Evolutionary conservation across 1,140 invertebrate genomes (phyloP).

Genomic region (Drosophila grimshawi): DNA sequence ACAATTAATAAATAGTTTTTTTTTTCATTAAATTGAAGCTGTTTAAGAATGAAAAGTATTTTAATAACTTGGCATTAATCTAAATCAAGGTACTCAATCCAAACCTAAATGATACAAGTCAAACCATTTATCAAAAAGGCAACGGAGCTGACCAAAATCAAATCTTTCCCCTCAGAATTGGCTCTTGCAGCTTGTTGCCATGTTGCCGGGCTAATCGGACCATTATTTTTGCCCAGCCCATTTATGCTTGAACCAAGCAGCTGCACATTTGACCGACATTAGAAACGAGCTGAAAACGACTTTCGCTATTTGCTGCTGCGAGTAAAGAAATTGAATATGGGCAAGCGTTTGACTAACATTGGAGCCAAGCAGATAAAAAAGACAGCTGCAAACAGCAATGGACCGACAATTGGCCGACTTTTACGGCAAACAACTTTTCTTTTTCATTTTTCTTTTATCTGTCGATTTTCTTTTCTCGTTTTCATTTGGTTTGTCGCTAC

Average conservation of each 20-base stretch:
- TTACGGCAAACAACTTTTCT: conserved; percentile 66
- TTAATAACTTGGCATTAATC: not conserved
- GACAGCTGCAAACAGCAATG: conserved; percentile 46
- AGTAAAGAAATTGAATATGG: conserved; percentile 64
- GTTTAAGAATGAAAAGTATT: not conserved
- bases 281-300: conserved; percentile 77
- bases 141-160: conserved; percentile 14
- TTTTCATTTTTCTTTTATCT: conserved; percentile 33
- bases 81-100: not conserved
- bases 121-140: conserved; percentile 29
- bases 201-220: not conserved
- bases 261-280: conserved; percentile 77
- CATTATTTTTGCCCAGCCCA: conserved; percentile 11
- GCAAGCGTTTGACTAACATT: conserved; percentile 69
- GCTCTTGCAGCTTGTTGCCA: conserved; percentile 20
- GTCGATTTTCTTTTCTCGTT: conserved; percentile 19
- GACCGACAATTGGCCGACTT: conserved; percentile 59
- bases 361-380: conserved; percentile 60
- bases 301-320: conserved; percentile 66
- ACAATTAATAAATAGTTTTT: too few relatives aligned
- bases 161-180: not conserved
- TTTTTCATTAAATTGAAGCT: too few relatives aligned
- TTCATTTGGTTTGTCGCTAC: conserved; percentile 25
- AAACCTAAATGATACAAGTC: conserved; percentile 10
- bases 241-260: conserved; percentile 22